Evolutionary conservation across 2,888 invertebrate genomes (phyloP).

Genomic region (Abrostola tripartita): DNA sequence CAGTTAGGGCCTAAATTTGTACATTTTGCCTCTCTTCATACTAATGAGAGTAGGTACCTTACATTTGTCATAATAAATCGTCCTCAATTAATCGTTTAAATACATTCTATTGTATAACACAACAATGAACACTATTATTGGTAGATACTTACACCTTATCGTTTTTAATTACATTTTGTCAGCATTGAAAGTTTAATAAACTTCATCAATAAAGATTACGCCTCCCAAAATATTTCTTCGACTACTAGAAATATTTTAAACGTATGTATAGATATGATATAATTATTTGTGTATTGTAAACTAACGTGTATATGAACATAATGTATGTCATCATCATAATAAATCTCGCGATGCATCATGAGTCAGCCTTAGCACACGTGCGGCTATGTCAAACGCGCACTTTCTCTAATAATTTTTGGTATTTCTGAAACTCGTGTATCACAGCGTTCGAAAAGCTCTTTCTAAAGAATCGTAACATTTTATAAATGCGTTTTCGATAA

Average conservation of each 20-base stretch:
- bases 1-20: too few species aligned
- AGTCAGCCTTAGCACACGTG: constrained; percentile 61
- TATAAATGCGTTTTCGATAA: constrained; percentile 49
- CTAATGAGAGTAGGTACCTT: too few species aligned
- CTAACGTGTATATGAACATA: constrained; percentile 50
- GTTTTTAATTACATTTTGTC: too few species aligned
- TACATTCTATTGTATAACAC: too few species aligned
- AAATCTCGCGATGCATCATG: constrained; percentile 60
- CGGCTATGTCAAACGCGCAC: constrained; percentile 70
- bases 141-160: too few species aligned
- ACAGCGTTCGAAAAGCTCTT: constrained; percentile 19
- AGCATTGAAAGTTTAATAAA: too few species aligned
- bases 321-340: constrained; percentile 63
- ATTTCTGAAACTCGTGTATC: constrained; percentile 43
- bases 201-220: too few species aligned
- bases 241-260: neutral
- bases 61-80: too few species aligned
- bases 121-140: too few species aligned
- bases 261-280: neutral
- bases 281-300: neutral
- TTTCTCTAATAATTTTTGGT: constrained; percentile 68
- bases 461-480: constrained; percentile 28
- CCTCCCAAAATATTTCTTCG: too few species aligned
- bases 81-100: too few species aligned
- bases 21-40: too few species aligned